Evolutionary conservation across 1,140 invertebrate genomes (phyloP).

Genomic region (Bombus superbus): DNA sequence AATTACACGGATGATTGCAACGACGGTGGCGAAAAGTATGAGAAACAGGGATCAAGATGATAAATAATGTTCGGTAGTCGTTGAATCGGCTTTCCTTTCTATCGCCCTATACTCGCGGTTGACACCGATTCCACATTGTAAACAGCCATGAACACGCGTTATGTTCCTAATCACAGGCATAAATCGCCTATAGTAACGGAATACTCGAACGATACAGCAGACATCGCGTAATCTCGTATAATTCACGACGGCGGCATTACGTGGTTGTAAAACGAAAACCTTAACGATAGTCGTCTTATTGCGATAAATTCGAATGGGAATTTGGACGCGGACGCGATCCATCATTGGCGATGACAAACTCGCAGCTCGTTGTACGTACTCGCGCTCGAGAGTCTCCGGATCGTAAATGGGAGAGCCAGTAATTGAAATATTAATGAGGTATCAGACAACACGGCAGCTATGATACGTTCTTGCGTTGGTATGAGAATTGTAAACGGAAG

Average conservation of each 20-base stretch:
- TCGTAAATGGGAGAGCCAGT: slow-evolving; percentile 54
- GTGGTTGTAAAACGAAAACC: neutral
- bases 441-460: slow-evolving; percentile 29
- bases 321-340: slow-evolving; percentile 29
- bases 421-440: slow-evolving; percentile 70
- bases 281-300: slow-evolving; percentile 12
- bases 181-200: neutral
- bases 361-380: slow-evolving; percentile 32
- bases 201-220: slow-evolving; percentile 7
- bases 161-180: slow-evolving; percentile 12
- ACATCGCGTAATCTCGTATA: slow-evolving; percentile 8
- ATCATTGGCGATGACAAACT: slow-evolving; percentile 25
- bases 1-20: neutral
- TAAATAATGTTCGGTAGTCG: neutral
- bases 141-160: neutral
- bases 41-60: neutral
- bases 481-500: slow-evolving; percentile 31
- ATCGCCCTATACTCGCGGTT: neutral
- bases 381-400: neutral
- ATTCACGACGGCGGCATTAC: neutral
- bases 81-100: slow-evolving; percentile 7
- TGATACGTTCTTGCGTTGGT: slow-evolving; percentile 4
- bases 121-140: slow-evolving; percentile 22
- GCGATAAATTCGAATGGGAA: slow-evolving; percentile 39
- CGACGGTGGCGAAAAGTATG: neutral